Conservation (phyloP, 92 coral and sea anemone genomes). For the Nematostella vectensis region DNA sequence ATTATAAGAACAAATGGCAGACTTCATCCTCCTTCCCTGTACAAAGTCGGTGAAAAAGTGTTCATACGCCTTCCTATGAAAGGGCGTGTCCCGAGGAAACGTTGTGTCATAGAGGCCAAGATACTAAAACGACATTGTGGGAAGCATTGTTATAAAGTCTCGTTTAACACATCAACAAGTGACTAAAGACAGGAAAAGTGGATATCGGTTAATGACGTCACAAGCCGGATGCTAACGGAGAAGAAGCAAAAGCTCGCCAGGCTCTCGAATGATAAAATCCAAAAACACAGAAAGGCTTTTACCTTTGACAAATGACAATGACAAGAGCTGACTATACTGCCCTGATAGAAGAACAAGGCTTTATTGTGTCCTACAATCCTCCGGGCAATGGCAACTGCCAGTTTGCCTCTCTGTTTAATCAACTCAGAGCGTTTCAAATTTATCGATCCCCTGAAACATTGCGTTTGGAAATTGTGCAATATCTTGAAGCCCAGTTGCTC, state of each 20-base stretch:
- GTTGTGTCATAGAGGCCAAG: conserved; percentile 19
- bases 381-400: conserved; percentile 50
- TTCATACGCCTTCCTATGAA: conserved; percentile 19
- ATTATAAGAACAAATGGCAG: conserved; percentile 17
- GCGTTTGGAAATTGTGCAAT: conserved; percentile 24
- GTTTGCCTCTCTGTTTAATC: conserved; percentile 33
- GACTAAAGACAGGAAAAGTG: conserved; percentile 21
- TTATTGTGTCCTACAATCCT: conserved; percentile 18
- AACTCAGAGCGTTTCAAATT: conserved; percentile 19
- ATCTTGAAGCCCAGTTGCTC: conserved; percentile 12
- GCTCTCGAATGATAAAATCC: not conserved
- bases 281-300: not conserved
- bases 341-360: conserved; percentile 33
- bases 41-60: conserved; percentile 25
- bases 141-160: conserved; percentile 14
- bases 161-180: conserved; percentile 9
- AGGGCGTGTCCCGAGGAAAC: conserved; percentile 18
- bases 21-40: conserved; percentile 33
- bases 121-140: conserved; percentile 12
- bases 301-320: conserved; percentile 18
- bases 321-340: conserved; percentile 14
- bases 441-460: conserved; percentile 36
- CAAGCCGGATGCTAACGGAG: conserved; percentile 34
- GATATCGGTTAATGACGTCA: conserved; percentile 30
- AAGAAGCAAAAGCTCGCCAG: conserved; percentile 14